phyloP scores from a whole-genome alignment of 2,888 invertebrate genomes.

The Incurvaria masculella region DNA sequence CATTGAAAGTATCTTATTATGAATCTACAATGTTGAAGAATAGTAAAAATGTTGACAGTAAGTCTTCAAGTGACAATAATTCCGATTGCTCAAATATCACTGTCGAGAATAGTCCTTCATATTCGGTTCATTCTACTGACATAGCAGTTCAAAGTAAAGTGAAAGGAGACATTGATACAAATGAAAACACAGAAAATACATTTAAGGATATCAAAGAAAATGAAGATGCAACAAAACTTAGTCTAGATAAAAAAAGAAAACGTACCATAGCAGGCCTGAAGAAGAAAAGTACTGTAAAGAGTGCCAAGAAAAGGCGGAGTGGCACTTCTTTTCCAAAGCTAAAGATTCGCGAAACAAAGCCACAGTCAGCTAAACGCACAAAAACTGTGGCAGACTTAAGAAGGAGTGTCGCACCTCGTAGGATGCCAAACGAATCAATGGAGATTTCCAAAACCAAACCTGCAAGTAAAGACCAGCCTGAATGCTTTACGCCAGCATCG shows the following conservation, averaged over 20 bases:
- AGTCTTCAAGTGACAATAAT: slow-evolving; percentile 22
- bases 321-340: not conserved
- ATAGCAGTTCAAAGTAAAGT: not conserved
- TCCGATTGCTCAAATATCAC: too few species aligned
- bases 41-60: too few species aligned
- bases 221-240: slow-evolving; percentile 18
- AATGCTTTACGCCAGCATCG: slow-evolving; percentile 11
- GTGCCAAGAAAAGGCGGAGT: not conserved
- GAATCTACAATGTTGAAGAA: slow-evolving; percentile 21
- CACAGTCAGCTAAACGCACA: not conserved
- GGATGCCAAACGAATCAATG: slow-evolving; percentile 3
- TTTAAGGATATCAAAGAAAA: slow-evolving; percentile 9
- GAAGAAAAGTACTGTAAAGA: slow-evolving; percentile 18
- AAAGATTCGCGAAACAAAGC: not conserved
- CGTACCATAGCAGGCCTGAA: slow-evolving; percentile 20
- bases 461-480: not conserved
- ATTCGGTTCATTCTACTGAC: too few species aligned
- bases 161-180: slow-evolving; percentile 12
- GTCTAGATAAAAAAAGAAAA: slow-evolving; percentile 7
- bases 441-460: slow-evolving; percentile 6
- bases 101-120: too few species aligned
- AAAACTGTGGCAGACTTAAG: not conserved
- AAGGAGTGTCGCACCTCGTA: not conserved
- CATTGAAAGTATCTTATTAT: slow-evolving; percentile 46
- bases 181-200: slow-evolving; percentile 23